Percentiles rank a stretch among this genome's conserved stretches.
These are phyloP conservation scores for Gulo gulo DNA, from an alignment of 2,113 vertebrate genomes.

Conservation along the genomic window DNA sequence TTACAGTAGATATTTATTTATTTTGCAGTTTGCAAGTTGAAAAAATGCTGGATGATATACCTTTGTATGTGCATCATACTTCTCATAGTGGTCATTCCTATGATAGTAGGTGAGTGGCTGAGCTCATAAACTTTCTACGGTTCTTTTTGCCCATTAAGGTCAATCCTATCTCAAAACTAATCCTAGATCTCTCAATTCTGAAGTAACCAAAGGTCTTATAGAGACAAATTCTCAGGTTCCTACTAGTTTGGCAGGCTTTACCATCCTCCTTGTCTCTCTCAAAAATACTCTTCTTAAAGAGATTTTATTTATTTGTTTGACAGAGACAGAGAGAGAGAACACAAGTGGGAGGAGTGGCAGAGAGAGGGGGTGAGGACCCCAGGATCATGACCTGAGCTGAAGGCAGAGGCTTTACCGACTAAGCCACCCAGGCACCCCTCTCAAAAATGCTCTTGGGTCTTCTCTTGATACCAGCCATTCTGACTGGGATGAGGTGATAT, in stretches of 20 bases:
- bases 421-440: too few relatives aligned
- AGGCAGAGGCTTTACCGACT: too few relatives aligned
- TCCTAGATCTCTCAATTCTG: not conserved
- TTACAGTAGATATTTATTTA: not conserved
- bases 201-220: not conserved
- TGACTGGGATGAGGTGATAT: too few relatives aligned
- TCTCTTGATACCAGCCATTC: too few relatives aligned
- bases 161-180: not conserved
- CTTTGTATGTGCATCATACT: not conserved
- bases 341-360: too few relatives aligned
- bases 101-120: not conserved
- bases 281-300: not conserved
- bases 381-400: too few relatives aligned
- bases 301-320: too few relatives aligned
- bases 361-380: too few relatives aligned
- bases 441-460: too few relatives aligned
- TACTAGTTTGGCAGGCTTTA: not conserved
- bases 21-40: not conserved
- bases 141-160: not conserved
- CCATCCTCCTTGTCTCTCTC: not conserved
- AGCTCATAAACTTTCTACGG: not conserved
- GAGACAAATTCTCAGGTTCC: not conserved
- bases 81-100: accelerated
- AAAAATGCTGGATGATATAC: too few relatives aligned
- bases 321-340: too few relatives aligned